These are phyloP conservation scores for Stegana nigrithorax DNA, from an alignment of 2,888 invertebrate genomes.

Conservation along the genomic window DNA sequence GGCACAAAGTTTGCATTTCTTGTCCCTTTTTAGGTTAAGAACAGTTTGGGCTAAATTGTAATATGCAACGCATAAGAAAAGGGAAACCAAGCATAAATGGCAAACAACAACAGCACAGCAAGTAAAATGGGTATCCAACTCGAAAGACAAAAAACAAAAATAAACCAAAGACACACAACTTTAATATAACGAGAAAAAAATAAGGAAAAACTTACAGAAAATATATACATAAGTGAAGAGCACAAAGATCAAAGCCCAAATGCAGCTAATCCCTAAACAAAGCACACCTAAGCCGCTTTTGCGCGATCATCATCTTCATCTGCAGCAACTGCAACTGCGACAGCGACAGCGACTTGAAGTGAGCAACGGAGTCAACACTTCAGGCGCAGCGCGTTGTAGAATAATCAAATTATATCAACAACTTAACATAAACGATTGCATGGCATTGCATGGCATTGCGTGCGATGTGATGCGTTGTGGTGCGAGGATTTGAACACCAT, in stretches of 20 bases:
- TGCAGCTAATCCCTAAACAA: slow-evolving; percentile 9
- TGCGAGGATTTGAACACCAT: too few relatives aligned
- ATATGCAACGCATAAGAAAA: background rate
- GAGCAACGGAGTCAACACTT: too few relatives aligned
- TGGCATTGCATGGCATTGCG: too few relatives aligned
- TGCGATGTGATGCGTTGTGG: too few relatives aligned
- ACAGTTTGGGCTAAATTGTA: too few relatives aligned
- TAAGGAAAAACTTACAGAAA: background rate
- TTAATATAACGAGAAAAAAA: background rate
- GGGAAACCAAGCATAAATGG: background rate
- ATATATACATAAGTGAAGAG: background rate
- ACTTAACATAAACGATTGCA: too few relatives aligned
- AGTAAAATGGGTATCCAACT: background rate
- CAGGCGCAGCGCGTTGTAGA: too few relatives aligned
- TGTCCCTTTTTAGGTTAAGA: too few relatives aligned
- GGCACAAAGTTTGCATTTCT: too few relatives aligned
- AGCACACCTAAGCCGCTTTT: background rate
- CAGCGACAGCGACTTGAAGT: background rate
- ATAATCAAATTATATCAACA: too few relatives aligned
- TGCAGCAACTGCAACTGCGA: background rate
- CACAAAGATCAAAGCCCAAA: slow-evolving; percentile 10
- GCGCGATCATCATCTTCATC: background rate
- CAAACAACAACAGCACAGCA: background rate
- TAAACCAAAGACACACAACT: background rate
- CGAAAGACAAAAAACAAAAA: background rate